Evolutionary conservation across 2,113 vertebrate genomes (phyloP).

Genomic region (Hoplias malabaricus): DNA sequence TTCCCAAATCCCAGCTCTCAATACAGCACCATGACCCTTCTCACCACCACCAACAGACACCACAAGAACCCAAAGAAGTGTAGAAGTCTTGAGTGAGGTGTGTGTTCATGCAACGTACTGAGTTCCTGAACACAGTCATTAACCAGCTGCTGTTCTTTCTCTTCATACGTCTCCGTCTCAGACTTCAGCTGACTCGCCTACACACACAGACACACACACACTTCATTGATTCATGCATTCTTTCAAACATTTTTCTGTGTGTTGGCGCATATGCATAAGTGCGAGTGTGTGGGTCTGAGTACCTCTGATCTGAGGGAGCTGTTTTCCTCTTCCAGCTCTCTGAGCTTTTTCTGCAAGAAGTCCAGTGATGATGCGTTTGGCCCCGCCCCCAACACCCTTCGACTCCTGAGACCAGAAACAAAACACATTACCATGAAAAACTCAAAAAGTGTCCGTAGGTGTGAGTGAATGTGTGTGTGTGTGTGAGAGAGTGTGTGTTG

Average conservation of each 20-base stretch:
- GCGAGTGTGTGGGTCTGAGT: background rate
- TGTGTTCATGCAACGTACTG: constrained; percentile 74
- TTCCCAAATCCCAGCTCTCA: too few species aligned
- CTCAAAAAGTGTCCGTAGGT: too few species aligned
- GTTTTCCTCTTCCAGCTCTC: constrained; percentile 94
- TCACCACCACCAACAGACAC: too few species aligned
- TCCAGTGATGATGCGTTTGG: constrained; percentile 84
- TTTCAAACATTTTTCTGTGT: too few species aligned
- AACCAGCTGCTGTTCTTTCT: constrained; percentile 97
- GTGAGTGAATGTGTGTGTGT: too few species aligned
- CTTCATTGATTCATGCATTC: too few species aligned
- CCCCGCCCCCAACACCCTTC: constrained; percentile 75
- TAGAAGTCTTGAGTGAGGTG: too few species aligned
- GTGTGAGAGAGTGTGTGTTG: too few species aligned
- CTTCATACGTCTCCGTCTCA: constrained; percentile 94
- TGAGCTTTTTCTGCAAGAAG: constrained; percentile 90
- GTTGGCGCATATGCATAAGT: background rate
- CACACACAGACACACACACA: background rate
- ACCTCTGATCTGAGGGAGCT: constrained; percentile 95
- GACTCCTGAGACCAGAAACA: constrained; percentile 71
- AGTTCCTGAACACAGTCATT: constrained; percentile 98
- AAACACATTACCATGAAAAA: background rate
- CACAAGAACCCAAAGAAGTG: too few species aligned
- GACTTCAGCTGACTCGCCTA: constrained; percentile 93
- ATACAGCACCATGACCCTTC: too few species aligned